These are phyloP conservation scores for Protonemura montana DNA, from an alignment of 2,888 invertebrate species.

Conservation along the genomic window DNA sequence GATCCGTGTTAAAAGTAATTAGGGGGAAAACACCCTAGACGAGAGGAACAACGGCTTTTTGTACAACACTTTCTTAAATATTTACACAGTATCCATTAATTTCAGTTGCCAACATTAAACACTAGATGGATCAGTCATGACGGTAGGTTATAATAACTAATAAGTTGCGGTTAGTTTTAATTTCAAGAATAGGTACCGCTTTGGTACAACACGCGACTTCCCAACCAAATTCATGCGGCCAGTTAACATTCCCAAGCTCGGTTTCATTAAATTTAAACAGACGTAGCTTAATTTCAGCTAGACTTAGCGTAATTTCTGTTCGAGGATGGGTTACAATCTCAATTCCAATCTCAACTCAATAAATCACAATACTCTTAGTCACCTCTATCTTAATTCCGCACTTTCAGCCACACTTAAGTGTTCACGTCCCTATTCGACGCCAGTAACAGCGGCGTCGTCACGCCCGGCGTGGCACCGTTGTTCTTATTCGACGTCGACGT, in stretches of 20 bases:
- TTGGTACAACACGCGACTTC: too few relatives aligned
- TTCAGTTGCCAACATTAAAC: neutral
- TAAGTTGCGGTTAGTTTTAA: neutral
- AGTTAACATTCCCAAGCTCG: neutral
- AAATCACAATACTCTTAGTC: neutral
- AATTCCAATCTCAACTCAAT: neutral
- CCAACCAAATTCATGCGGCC: neutral
- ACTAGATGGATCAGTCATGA: neutral
- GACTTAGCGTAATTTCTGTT: too few relatives aligned
- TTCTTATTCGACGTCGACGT: slow-evolving; percentile 16
- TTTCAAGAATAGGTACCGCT: neutral
- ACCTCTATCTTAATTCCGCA: neutral
- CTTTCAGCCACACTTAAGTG: neutral
- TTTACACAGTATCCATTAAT: neutral
- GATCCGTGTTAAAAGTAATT: neutral
- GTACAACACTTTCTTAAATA: neutral
- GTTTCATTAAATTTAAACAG: neutral
- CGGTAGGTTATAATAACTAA: neutral
- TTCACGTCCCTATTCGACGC: slow-evolving; percentile 34
- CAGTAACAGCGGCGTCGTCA: slow-evolving; percentile 43
- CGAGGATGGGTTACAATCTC: neutral
- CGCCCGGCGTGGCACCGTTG: slow-evolving; percentile 41
- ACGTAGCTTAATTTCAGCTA: neutral
- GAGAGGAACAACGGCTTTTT: neutral
- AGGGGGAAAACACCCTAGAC: neutral